Evolutionary conservation across 2,797 vertebrate species (phyloP).

Genomic region (Nannoperca australis): DNA sequence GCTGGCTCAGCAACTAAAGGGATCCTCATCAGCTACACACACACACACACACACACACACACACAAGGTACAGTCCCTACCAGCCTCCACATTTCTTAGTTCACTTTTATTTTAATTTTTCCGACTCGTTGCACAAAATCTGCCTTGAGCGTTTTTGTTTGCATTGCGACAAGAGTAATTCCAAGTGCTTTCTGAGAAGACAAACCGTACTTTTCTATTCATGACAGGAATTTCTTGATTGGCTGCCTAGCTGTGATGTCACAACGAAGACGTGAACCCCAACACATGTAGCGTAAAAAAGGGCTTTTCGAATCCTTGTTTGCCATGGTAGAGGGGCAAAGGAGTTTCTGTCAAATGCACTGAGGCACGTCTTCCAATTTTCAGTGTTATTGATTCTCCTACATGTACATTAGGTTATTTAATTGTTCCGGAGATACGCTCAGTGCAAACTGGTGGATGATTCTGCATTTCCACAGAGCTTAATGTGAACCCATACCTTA

Average conservation of each 20-base stretch:
- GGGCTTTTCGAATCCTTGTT: conserved; percentile 57
- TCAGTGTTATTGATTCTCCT: conserved; percentile 36
- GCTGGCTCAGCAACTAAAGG: conserved; percentile 32
- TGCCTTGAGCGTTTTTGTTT: conserved; percentile 60
- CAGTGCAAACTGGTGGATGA: conserved; percentile 36
- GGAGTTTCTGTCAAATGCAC: conserved; percentile 69
- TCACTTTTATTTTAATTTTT: conserved; percentile 38
- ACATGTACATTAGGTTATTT: conserved; percentile 66
- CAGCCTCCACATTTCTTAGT: conserved; percentile 42
- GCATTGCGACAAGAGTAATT: conserved; percentile 49
- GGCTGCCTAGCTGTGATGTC: conserved; percentile 18
- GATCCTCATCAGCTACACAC: conserved; percentile 1
- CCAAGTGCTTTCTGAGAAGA: conserved; percentile 64
- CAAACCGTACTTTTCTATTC: conserved; percentile 39
- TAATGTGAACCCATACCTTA: conserved; percentile 60
- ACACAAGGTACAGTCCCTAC: conserved; percentile 44
- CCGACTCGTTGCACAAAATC: conserved; percentile 40
- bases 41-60: conserved; percentile 18
- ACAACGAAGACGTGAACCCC: conserved; percentile 27
- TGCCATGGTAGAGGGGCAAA: conserved; percentile 28
- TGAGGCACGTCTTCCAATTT: conserved; percentile 74
- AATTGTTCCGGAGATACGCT: conserved; percentile 62
- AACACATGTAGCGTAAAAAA: conserved; percentile 56
- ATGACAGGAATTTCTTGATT: conserved; percentile 43
- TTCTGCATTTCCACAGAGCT: conserved; percentile 55